These are phyloP conservation scores for silkworm (Bombyx mori) DNA, from an alignment of 1,140 invertebrate species.

Conservation along the genomic window DNA sequence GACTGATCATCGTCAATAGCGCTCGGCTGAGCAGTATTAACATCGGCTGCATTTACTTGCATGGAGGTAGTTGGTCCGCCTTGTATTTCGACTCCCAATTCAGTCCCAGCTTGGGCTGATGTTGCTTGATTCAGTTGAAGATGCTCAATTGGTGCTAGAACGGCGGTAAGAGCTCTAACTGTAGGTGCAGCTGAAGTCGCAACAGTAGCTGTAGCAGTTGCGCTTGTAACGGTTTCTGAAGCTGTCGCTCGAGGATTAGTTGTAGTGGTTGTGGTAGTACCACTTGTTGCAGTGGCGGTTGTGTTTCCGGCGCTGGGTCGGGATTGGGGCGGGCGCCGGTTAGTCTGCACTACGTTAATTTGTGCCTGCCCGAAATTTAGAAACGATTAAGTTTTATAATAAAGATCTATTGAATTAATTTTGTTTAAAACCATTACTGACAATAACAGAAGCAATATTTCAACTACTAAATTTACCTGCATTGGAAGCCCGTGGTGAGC, in stretches of 20 bases:
- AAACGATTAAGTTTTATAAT: too few species aligned
- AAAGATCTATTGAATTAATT: too few species aligned
- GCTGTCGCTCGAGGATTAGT: neutral
- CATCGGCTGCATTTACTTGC: conserved; percentile 12
- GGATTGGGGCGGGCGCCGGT: conserved; percentile 11
- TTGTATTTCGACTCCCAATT: neutral
- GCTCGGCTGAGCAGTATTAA: conserved; percentile 23
- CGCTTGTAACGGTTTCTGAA: neutral
- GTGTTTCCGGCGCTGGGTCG: too few species aligned
- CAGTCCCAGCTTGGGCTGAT: neutral
- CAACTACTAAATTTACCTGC: conserved; percentile 22
- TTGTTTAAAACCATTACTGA: too few species aligned
- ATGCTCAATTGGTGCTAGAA: neutral
- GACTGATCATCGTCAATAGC: conserved; percentile 37
- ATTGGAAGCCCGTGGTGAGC: conserved; percentile 24
- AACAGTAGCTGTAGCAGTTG: neutral
- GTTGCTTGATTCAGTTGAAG: neutral
- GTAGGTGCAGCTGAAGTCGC: neutral
- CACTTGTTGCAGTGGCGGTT: neutral
- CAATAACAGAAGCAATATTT: neutral
- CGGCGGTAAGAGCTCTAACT: neutral
- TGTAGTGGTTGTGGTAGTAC: neutral
- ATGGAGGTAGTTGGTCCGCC: conserved; percentile 1
- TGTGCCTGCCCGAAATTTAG: conserved; percentile 20
- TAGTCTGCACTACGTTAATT: conserved; percentile 32